Base-by-base conservation (phyloP, 1,140 invertebrate genomes). In the Phthorimaea operculella region DNA sequence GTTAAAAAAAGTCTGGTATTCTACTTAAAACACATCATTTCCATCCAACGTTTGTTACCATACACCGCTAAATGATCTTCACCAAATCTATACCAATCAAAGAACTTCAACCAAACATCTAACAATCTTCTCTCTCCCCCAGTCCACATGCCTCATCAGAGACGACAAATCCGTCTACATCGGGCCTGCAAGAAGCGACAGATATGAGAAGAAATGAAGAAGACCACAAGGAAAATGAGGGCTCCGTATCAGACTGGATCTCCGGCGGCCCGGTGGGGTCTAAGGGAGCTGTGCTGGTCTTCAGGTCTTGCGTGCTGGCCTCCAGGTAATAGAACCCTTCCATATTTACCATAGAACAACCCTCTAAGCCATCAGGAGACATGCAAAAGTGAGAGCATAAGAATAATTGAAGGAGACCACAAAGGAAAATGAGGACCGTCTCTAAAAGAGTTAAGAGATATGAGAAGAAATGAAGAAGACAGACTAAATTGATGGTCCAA, bases 171-270 rank as follows among this genome's bases (percentile, higher is more conserved):
- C 76, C 81, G 75, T 81, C 81, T 74, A 82, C 81, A 52, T 83
- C 81, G 52, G 74, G 75, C 72, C 70, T 79, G 64, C 73, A 76
- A 59, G 63, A 69, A 42, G 59, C 60, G 60, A 60, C 70, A 71
- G 81, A 62, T 60, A 84, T 84, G 81, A 77, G 73, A 75, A 77
- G 72, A 59, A 73, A 77, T 74, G 77, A 77, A 14, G 73, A 77
- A 12, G 65, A 63, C 33, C 50, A 62, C 16, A 74, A 70, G 55
- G 70, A 73, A 16, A 76, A 75, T 49, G 75, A 79, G 86, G 63
- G 88, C 83, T 82, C 92, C 88, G 70, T 93, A 87, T 68, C 89
- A 87, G 79, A 76, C 73, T 89, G 88, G 88, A 69, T 89, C 10
- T 76, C 83, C 18, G 87, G 87, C 1, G 88, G 88, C 1, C 77